Evolutionary conservation across 2,888 invertebrate species (phyloP).

Genomic region (Fragum fragum): DNA sequence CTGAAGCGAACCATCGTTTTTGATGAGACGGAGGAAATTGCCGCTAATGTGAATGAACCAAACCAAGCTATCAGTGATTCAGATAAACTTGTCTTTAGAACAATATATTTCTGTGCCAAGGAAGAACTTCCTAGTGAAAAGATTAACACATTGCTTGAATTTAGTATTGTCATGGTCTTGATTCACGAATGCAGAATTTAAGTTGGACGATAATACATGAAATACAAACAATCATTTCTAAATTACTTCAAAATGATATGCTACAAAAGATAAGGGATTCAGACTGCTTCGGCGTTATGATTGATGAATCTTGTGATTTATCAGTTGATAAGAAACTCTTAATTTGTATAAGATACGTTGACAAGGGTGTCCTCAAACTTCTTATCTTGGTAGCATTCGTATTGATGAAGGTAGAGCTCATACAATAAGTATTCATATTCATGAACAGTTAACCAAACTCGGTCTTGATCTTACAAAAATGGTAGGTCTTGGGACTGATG

Average conservation of each 20-base stretch:
- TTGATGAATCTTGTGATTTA: too few species aligned
- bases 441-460: background rate
- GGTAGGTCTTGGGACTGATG: too few species aligned
- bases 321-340: too few species aligned
- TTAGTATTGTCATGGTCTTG: constrained; percentile 3
- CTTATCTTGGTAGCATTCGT: background rate
- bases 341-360: background rate
- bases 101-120: too few species aligned
- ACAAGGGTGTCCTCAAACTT: background rate
- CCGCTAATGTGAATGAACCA: too few species aligned
- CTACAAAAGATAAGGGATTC: background rate
- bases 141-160: background rate
- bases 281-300: too few species aligned
- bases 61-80: too few species aligned
- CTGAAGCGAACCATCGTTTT: too few species aligned
- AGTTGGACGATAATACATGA: constrained; percentile 19
- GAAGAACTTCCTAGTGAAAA: too few species aligned
- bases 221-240: constrained; percentile 6
- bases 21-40: too few species aligned
- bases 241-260: background rate
- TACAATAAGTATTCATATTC: background rate
- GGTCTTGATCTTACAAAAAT: too few species aligned
- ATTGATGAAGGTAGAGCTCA: constrained; percentile 15
- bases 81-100: too few species aligned
- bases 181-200: constrained; percentile 7